Percentiles rank a stretch among this genome's conserved stretches.
Evolutionary conservation across 1,140 invertebrate genomes (phyloP).

Genomic region (Calliphora vicina): DNA sequence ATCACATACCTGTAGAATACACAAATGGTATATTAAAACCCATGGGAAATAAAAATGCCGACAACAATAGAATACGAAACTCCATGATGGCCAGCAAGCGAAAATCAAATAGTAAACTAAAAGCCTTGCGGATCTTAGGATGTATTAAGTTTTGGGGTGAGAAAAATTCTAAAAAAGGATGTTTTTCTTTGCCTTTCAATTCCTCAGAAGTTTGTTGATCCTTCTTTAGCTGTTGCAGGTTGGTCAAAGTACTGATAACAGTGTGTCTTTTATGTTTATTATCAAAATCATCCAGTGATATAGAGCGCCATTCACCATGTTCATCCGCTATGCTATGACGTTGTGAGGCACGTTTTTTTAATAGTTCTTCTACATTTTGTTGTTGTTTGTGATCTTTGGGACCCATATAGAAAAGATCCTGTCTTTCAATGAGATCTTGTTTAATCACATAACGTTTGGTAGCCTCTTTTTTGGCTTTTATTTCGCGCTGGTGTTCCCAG

Average conservation of each 20-base stretch:
- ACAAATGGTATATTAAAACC: conserved; percentile 59
- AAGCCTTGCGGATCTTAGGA: conserved; percentile 33
- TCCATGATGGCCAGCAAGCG: conserved; percentile 47
- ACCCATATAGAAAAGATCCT: conserved; percentile 57
- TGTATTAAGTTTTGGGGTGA: conserved; percentile 32
- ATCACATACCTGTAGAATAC: conserved; percentile 43
- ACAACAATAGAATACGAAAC: conserved; percentile 48
- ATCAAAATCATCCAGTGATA: background rate
- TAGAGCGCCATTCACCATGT: background rate
- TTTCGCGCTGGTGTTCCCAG: background rate
- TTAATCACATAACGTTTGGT: conserved; percentile 40
- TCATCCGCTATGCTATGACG: background rate
- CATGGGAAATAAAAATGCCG: conserved; percentile 54
- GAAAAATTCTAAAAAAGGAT: background rate
- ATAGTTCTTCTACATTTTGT: background rate
- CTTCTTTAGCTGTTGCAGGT: background rate
- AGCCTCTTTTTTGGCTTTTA: background rate
- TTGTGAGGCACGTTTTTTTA: background rate
- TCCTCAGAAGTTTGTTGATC: background rate
- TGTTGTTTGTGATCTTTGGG: conserved; percentile 15
- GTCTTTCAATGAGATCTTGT: conserved; percentile 47
- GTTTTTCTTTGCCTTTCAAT: conserved; percentile 10
- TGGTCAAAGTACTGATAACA: background rate
- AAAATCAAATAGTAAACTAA: conserved; percentile 50
- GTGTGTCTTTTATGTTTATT: no score